Base-by-base conservation (phyloP, 2,113 vertebrate genomes). In the Tupaia tana region DNA sequence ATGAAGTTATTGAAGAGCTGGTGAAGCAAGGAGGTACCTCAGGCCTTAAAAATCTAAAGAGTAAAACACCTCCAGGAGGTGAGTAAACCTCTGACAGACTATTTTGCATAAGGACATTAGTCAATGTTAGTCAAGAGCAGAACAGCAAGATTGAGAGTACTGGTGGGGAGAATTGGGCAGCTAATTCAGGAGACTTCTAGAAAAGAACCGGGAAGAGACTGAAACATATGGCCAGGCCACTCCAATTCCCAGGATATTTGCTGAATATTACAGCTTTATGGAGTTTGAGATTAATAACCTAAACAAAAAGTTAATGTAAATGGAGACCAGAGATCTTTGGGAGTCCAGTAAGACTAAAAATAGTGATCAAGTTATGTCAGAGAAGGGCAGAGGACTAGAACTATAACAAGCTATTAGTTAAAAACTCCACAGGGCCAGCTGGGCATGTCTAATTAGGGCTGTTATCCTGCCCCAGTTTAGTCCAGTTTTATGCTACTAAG, bases 71-170 rank as follows among this genome's bases (percentile, higher is more conserved):
- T 64, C 25, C 3, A 11, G 22, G 34, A 20, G 20, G 25, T 7
- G 24, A 27, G 9, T 27, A 24, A 5, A 11, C 43, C 64, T 54
- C 31, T 6, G 56, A 25, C 3, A 14, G 20, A 11, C 11, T 29
- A 0, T 9, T 12, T 61, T 20, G 7, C 27, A 24, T 4, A 6
- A 7, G 31, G 27, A 7, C 6, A 6, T 27, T 43, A 9, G 0
- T n/a, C 5, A 15, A 7, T 22, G 14, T 18, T 73, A 6, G 18
- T 8, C 16, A 14, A 9, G 58, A n/a, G 61, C 61, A 64, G 19
- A 27, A 15, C 56, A 24, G 19, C 14, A 2, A 18, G 12, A 3
- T 12, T n/a, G 13, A 61, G 25, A 24, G 18, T 3, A 1, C 3
- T 3, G 6, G 3, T 4, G 12, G 56, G 22, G 7, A 15, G 9